Conservation (phyloP, 2,113 vertebrate genomes). For the Kobus ellipsiprymnus region DNA sequence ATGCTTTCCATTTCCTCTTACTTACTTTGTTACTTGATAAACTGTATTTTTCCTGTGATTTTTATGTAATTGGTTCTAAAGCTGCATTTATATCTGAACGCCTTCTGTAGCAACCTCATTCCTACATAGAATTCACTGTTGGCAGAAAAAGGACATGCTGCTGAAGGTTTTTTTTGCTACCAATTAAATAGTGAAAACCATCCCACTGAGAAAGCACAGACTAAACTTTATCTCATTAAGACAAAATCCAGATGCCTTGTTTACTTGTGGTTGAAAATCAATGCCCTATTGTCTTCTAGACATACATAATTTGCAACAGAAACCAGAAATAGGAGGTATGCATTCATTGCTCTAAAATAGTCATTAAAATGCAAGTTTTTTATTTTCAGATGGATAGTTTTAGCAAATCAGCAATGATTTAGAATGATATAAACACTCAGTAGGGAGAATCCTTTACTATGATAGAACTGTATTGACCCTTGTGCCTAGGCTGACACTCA, state of each 20-base stretch:
- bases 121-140: slow-evolving; percentile 52
- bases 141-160: slow-evolving; percentile 65
- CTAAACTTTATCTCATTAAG: slow-evolving; percentile 77
- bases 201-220: slow-evolving; percentile 67
- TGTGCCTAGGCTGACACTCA: background rate
- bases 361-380: slow-evolving; percentile 7
- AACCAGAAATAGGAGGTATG: slow-evolving; percentile 40
- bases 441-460: background rate
- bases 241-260: slow-evolving; percentile 71
- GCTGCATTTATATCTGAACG: slow-evolving; percentile 55
- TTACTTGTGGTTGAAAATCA: slow-evolving; percentile 69
- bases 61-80: slow-evolving; percentile 73
- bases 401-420: slow-evolving; percentile 28
- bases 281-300: slow-evolving; percentile 54
- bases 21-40: slow-evolving; percentile 3
- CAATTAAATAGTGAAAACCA: slow-evolving; percentile 70
- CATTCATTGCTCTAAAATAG: slow-evolving; percentile 52
- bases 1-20: slow-evolving; percentile 36
- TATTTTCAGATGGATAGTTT: slow-evolving; percentile 8
- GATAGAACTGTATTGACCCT: background rate
- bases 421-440: background rate
- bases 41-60: slow-evolving; percentile 37
- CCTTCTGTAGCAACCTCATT: slow-evolving; percentile 59
- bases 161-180: slow-evolving; percentile 66
- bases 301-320: slow-evolving; percentile 56